Conservation (phyloP, 2,888 invertebrate genomes). For the Anorthoa munda region DNA sequence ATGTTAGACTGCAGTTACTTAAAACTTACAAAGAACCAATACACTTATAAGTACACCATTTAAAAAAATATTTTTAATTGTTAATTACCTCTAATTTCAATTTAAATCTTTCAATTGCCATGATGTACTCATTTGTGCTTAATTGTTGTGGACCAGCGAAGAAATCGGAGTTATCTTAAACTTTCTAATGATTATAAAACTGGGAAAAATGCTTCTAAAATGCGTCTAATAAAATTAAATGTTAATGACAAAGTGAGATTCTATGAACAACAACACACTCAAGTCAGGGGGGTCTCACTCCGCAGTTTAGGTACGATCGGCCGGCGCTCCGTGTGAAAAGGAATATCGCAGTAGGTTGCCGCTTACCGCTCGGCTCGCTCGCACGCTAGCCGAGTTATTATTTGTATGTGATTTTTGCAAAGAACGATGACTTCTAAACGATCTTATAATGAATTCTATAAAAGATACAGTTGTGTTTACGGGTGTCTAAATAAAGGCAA, state of each 20-base stretch:
- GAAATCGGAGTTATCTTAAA: neutral
- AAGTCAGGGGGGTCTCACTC: no score
- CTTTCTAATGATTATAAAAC: constrained; percentile 20
- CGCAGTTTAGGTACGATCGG: no score
- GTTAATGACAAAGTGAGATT: constrained; percentile 54
- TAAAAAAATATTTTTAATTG: constrained; percentile 40
- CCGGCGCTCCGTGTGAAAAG: no score
- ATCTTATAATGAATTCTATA: no score
- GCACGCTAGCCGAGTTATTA: no score
- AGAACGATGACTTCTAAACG: no score
- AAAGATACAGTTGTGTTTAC: no score
- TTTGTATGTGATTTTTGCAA: no score
- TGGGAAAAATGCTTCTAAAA: constrained; percentile 25
- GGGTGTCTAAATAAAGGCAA: no score
- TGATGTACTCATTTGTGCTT: constrained; percentile 63
- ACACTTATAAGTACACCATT: constrained; percentile 58
- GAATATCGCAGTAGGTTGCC: no score
- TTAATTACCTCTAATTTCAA: constrained; percentile 40
- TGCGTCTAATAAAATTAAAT: constrained; percentile 29
- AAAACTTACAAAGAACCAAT: constrained; percentile 48
- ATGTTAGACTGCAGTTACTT: constrained; percentile 59
- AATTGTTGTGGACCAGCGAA: constrained; percentile 27
- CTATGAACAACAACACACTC: constrained; percentile 34
- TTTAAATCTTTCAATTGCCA: constrained; percentile 36
- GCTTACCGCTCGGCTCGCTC: no score